Percentiles rank a stretch among this genome's conserved stretches.
phyloP scores from a whole-genome alignment of 2,888 invertebrate genomes.

The Lasioglossum zephyrum region DNA sequence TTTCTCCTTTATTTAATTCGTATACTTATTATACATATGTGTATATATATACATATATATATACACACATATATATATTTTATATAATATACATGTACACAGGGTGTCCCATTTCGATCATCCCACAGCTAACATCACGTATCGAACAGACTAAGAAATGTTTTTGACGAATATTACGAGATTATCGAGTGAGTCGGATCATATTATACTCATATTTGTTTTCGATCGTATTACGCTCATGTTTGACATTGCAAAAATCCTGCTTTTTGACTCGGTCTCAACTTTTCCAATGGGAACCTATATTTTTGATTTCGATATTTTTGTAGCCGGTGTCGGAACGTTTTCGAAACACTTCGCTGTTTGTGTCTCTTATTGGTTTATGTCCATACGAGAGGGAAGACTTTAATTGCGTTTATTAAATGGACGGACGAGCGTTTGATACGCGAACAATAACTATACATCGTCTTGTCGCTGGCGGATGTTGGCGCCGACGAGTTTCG shows the following conservation, averaged over 20 bases:
- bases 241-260: not conserved
- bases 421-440: conserved; percentile 13
- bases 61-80: not conserved
- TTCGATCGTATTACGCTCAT: not conserved
- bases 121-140: not conserved
- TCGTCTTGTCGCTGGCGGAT: not conserved
- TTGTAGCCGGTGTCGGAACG: not conserved
- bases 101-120: not conserved
- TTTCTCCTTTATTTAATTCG: not conserved
- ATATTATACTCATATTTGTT: not conserved
- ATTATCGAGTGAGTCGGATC: not conserved
- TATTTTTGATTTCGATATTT: not conserved
- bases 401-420: conserved; percentile 53
- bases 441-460: not conserved
- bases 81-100: conserved; percentile 6
- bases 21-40: not conserved
- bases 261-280: not conserved
- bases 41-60: not conserved
- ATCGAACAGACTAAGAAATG: not conserved
- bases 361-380: not conserved
- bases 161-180: not conserved
- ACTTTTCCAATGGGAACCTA: not conserved
- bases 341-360: not conserved
- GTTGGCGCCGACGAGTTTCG: not conserved
- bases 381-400: conserved; percentile 20